Conservation (phyloP, 37 sponge, comb jelly and placozoan genomes). For the Axinella damicornis region DNA sequence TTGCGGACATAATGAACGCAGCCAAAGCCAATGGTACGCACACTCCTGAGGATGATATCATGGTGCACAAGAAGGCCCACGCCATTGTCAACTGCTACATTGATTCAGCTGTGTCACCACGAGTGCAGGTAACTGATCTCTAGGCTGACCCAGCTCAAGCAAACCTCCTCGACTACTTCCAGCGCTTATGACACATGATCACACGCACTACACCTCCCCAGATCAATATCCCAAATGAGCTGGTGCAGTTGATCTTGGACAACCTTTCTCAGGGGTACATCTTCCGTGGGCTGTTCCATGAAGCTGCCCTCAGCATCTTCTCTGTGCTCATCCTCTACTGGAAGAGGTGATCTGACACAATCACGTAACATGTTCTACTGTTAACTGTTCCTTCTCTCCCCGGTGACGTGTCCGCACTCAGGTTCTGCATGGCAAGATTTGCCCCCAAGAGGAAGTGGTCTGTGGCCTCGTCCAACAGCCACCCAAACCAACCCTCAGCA, state of each 20-base stretch:
- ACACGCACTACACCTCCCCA: not conserved
- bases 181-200: no score
- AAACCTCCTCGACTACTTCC: not conserved
- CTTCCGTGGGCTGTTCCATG: constrained; percentile 85
- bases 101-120: constrained; percentile 81
- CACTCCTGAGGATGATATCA: constrained; percentile 72
- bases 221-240: constrained; percentile 76
- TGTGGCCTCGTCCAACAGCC: no score
- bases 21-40: constrained; percentile 39
- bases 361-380: not conserved
- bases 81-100: constrained; percentile 92
- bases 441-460: constrained; percentile 9
- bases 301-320: constrained; percentile 87
- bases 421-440: constrained; percentile 20
- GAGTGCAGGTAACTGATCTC: constrained; percentile 75
- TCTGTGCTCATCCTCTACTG: constrained; percentile 81
- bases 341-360: constrained; percentile 79
- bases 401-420: no score
- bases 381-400: not conserved
- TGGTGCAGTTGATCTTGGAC: constrained; percentile 66
- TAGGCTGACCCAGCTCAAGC: not conserved
- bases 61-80: constrained; percentile 87
- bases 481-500: not conserved
- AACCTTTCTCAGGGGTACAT: constrained; percentile 59
- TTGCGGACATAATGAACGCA: constrained; percentile 59